phyloP scores from a whole-genome alignment of 2,888 invertebrate species.

The Plusia festucae region DNA sequence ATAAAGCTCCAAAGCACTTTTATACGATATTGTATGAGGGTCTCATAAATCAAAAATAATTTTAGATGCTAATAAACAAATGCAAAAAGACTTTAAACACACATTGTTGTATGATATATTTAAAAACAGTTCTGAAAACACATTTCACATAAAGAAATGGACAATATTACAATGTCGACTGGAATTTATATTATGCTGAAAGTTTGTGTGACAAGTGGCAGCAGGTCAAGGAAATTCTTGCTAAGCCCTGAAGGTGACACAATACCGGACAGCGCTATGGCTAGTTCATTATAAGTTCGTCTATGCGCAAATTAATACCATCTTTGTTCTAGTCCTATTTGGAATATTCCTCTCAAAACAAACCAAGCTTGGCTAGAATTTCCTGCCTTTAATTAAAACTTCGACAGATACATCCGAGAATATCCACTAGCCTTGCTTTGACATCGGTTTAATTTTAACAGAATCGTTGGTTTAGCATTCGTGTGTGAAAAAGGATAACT shows the following conservation, averaged over 20 bases:
- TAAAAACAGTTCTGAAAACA: no score
- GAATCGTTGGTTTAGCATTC: neutral
- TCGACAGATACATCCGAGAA: neutral
- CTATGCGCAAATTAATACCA: conserved; percentile 23
- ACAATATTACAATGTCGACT: neutral
- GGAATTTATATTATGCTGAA: neutral
- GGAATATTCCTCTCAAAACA: neutral
- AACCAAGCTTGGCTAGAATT: conserved; percentile 6
- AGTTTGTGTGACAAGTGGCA: no score
- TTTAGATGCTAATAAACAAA: no score
- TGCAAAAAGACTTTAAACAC: no score
- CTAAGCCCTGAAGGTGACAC: conserved; percentile 1
- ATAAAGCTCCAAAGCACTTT: conserved; percentile 24
- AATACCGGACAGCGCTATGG: neutral
- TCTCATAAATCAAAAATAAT: neutral
- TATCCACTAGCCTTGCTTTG: no score
- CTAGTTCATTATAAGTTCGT: conserved; percentile 10
- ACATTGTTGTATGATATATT: no score
- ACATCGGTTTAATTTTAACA: conserved; percentile 23
- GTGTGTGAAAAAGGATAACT: conserved; percentile 10
- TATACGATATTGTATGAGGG: neutral
- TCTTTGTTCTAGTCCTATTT: conserved; percentile 10
- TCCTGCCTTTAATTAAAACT: conserved; percentile 7
- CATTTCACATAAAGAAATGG: neutral
- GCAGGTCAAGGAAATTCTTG: neutral